Evolutionary conservation across 1,140 invertebrate genomes (phyloP).

Genomic region (Brachystomella parvula): DNA sequence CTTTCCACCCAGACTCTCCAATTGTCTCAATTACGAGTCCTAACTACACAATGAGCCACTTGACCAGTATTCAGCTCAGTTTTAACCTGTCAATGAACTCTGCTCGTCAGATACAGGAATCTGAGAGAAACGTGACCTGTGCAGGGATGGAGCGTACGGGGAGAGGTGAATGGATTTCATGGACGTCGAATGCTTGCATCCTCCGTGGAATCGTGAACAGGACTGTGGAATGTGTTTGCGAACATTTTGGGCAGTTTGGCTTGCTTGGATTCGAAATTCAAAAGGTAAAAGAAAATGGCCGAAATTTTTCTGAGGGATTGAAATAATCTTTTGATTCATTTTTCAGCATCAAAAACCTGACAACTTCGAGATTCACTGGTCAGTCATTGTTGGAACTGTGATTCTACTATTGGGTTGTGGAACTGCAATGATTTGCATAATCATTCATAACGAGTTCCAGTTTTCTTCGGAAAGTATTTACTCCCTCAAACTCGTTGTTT

Average conservation of each 20-base stretch:
- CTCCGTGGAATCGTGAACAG: not conserved
- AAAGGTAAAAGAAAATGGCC: slow-evolving; percentile 11
- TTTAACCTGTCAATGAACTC: not conserved
- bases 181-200: not conserved
- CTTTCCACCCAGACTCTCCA: not conserved
- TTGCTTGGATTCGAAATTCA: not conserved
- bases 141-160: not conserved
- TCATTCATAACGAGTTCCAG: slow-evolving; percentile 17
- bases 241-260: slow-evolving; percentile 24
- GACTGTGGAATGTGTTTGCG: slow-evolving; percentile 24
- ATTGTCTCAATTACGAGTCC: not conserved
- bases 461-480: slow-evolving; percentile 16
- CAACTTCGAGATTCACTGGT: slow-evolving; percentile 19
- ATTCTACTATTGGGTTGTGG: slow-evolving; percentile 17
- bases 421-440: slow-evolving; percentile 17
- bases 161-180: not conserved
- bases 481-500: slow-evolving; percentile 23
- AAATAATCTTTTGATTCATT: slow-evolving; percentile 12
- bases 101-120: not conserved
- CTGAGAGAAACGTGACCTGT: not conserved
- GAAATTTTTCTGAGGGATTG: not conserved
- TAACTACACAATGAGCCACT: not conserved
- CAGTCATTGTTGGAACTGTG: slow-evolving; percentile 19
- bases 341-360: slow-evolving; percentile 12
- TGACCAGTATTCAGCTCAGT: not conserved